Conservation (phyloP, 2,113 vertebrate species). For the Lethenteron reissneri region DNA sequence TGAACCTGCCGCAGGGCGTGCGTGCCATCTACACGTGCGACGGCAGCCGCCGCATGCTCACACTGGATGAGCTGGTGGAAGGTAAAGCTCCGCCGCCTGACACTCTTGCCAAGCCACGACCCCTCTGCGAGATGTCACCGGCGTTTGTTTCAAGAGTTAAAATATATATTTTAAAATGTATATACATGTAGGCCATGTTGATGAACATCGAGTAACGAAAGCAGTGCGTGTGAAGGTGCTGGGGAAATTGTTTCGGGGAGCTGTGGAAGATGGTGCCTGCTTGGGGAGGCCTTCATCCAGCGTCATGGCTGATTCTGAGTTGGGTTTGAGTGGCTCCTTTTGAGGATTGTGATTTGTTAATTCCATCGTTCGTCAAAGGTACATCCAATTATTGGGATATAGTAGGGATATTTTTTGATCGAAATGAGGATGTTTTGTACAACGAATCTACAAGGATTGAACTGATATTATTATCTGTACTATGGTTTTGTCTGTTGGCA, state of each 20-base stretch:
- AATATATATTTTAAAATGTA: not conserved
- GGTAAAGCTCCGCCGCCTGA: constrained; percentile 31
- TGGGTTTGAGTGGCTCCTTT: not conserved
- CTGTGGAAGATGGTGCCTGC: not conserved
- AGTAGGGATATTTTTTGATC: too few species aligned
- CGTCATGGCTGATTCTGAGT: not conserved
- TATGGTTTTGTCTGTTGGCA: not conserved
- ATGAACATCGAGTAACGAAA: not conserved
- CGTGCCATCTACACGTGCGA: constrained; percentile 62
- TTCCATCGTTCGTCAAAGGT: not conserved
- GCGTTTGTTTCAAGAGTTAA: not conserved
- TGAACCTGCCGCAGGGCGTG: constrained; percentile 79
- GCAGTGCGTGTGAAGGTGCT: not conserved
- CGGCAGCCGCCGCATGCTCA: constrained; percentile 50
- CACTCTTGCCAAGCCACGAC: not conserved
- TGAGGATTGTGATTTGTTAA: not conserved
- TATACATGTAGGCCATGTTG: not conserved
- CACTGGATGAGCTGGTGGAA: constrained; percentile 65
- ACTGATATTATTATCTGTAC: not conserved
- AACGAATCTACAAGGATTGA: too few species aligned
- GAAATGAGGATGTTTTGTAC: too few species aligned
- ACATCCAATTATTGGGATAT: not conserved
- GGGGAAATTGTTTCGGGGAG: not conserved
- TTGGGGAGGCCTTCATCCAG: not conserved
- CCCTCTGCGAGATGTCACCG: not conserved